phyloP scores from a whole-genome alignment of 2,113 vertebrate species.

The Fregetta grallaria region DNA sequence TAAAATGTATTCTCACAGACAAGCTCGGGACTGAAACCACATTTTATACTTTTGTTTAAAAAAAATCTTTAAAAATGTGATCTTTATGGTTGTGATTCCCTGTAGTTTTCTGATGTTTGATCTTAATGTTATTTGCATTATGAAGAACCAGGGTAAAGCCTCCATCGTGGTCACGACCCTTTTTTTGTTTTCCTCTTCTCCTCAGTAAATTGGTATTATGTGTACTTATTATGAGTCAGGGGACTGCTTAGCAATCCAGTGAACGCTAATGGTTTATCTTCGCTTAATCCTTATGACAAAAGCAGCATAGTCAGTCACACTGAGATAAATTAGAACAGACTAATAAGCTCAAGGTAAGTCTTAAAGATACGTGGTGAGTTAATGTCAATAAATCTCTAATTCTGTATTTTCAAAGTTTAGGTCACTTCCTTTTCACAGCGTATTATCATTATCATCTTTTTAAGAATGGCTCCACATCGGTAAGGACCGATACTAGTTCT shows the following conservation, averaged over 20 bases:
- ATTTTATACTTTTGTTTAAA: neutral
- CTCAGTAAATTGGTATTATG: neutral
- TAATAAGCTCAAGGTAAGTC: neutral
- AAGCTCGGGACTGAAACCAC: neutral
- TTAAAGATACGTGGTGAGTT: neutral
- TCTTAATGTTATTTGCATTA: neutral
- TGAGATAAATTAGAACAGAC: neutral
- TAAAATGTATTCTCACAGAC: neutral
- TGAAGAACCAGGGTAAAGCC: neutral
- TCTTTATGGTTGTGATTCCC: neutral
- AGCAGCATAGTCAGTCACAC: neutral
- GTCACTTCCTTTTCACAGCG: neutral
- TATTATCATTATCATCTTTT: neutral
- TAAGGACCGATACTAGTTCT: fast-evolving
- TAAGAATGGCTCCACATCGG: neutral
- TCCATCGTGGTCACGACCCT: neutral
- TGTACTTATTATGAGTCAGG: neutral
- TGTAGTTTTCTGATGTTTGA: neutral
- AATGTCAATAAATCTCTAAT: neutral
- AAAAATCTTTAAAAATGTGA: fast-evolving
- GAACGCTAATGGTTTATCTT: neutral
- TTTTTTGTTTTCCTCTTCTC: neutral
- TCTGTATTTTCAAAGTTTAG: neutral
- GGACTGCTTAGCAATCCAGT: neutral
- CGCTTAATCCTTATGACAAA: neutral